Base-by-base conservation (phyloP, 2,888 invertebrate species). In the Aporophyla nigra region DNA sequence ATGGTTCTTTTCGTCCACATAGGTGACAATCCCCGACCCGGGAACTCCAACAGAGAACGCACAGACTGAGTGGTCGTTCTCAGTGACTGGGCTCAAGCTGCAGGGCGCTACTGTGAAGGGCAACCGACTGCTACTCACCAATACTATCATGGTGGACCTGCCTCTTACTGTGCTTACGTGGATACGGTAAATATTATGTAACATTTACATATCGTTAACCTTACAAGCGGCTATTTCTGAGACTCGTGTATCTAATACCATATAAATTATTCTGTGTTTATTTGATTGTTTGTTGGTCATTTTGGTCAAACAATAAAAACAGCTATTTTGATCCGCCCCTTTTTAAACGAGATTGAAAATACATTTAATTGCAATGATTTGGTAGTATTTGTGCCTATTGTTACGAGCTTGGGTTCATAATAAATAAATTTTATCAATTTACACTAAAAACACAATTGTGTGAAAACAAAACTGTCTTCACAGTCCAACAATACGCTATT, bases 21-120 rank as follows among this genome's bases (percentile, higher is more conserved):
- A 97, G 93, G 97, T 97, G 73, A 97, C 97, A 21, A 97, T 97
- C 69, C 97, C 97, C 0, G 97, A 97, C 89, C 94, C 97, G 1
- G 97, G 97, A 33, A 93, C 96, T 0, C 97, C 97, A 78, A 95
- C 96, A 10, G 97, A 97, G 67, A 97, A 97, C 79, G 97, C 97
- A 69, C 97, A 97, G 87, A 97, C 97, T 66, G 97, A 98, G 89
- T 98, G 98, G 94, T 98, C 98, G 73, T 98, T 98, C 93, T 97
- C 97, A 1, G 97, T 98, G 87, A 97, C 97, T 90, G 99, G 99
- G 2, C 97, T 99, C 82, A 99, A 99, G 96, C 97, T 99, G 85
- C 99, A 99, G 97, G 99, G 99, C 73, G 99, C 99, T 53, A 98
- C 99, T 82, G 99, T 99, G 91, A 98, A 98, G 92, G 98, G 98